Conservation (phyloP, 2,113 vertebrate genomes). For the Cryptoleucopteryx plumbea region DNA sequence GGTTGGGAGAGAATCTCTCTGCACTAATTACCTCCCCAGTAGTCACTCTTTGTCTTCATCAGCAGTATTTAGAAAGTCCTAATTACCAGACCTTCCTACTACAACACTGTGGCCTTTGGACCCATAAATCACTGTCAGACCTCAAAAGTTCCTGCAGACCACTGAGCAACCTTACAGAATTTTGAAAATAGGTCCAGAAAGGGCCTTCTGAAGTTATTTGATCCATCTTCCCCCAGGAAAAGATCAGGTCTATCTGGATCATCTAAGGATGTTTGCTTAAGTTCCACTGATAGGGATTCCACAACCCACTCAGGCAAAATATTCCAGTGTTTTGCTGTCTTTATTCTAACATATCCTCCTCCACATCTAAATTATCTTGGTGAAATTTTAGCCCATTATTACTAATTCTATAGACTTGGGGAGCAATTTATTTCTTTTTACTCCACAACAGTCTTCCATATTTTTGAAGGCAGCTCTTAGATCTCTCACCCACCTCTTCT, state of each 20-base stretch:
- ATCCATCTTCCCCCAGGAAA: background rate
- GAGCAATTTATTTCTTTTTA: background rate
- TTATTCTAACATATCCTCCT: background rate
- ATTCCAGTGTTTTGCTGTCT: accelerated
- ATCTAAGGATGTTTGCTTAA: background rate
- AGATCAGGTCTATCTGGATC: background rate
- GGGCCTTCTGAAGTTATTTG: background rate
- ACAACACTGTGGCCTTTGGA: background rate
- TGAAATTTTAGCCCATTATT: background rate
- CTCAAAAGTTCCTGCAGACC: background rate
- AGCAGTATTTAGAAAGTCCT: background rate
- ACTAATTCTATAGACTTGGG: background rate
- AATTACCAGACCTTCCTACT: background rate
- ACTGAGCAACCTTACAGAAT: background rate
- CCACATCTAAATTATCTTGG: background rate
- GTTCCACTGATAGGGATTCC: background rate
- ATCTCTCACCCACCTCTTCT: background rate
- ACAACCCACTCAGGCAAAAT: background rate
- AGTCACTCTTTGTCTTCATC: background rate
- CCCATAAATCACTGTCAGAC: background rate
- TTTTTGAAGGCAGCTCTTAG: background rate
- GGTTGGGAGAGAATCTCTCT: background rate
- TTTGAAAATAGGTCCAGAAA: background rate
- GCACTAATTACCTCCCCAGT: background rate
- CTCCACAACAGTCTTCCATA: background rate